Conservation (phyloP, 2,113 vertebrate species). For the Alosa alosa region DNA sequence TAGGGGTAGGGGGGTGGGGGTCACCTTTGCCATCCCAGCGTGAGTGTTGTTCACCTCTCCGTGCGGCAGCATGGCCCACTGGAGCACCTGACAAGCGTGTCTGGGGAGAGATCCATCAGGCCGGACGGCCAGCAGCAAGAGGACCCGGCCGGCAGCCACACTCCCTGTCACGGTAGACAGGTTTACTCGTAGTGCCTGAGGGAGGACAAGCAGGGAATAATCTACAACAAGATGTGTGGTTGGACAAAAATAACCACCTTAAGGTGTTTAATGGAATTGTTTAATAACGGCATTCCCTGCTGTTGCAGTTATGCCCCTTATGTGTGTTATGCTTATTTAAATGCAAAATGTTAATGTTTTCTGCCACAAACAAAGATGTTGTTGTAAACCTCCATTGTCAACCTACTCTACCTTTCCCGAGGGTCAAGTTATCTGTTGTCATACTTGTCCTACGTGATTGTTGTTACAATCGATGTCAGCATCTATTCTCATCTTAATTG, state of each 20-base stretch:
- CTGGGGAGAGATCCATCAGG: neutral
- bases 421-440: neutral
- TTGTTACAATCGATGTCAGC: neutral
- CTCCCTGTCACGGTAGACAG: neutral
- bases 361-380: neutral
- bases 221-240: neutral
- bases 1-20: neutral
- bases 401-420: neutral
- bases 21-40: neutral
- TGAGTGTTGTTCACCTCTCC: constrained; percentile 3
- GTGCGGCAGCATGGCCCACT: neutral
- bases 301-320: neutral
- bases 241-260: neutral
- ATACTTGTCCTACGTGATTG: neutral
- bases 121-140: neutral
- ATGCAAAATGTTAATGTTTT: neutral
- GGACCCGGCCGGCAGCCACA: neutral
- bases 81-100: neutral
- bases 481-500: neutral
- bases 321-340: neutral
- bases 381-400: neutral
- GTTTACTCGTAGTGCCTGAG: neutral
- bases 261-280: neutral
- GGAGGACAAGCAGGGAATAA: neutral
- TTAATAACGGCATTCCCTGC: neutral